Conservation (phyloP, 2,797 vertebrate genomes). For the Lepidocolaptes lacrymiger region DNA sequence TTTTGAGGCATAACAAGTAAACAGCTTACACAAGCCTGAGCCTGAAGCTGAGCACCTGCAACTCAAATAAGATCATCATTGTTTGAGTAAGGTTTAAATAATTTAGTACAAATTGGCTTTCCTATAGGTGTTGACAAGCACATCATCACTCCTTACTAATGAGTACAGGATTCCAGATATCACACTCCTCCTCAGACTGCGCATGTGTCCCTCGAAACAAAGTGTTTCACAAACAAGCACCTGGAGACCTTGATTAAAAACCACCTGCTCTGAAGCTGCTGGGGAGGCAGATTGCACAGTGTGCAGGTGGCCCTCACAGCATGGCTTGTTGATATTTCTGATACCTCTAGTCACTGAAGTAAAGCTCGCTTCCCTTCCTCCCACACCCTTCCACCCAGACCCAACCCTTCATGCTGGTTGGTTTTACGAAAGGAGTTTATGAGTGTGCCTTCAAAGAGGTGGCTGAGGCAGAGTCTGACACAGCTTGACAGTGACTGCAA, state of each 20-base stretch:
- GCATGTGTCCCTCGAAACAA: not conserved
- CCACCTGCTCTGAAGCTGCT: conserved; percentile 21
- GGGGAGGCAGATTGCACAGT: not conserved
- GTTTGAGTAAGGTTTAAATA: conserved; percentile 59
- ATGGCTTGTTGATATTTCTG: not conserved
- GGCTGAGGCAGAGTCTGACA: not conserved
- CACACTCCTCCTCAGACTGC: not conserved
- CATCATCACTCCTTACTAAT: conserved; percentile 59
- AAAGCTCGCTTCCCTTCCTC: not conserved
- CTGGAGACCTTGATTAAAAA: conserved; percentile 52
- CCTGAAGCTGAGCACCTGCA: conserved; percentile 63
- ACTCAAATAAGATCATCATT: conserved; percentile 57
- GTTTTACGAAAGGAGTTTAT: not conserved
- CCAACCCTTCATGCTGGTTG: not conserved
- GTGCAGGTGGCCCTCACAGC: not conserved
- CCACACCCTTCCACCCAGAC: not conserved
- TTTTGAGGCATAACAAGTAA: conserved; percentile 53
- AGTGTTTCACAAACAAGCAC: conserved; percentile 55
- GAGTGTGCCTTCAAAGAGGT: not conserved
- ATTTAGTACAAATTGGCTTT: conserved; percentile 69
- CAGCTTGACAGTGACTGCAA: not conserved
- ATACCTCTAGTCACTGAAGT: not conserved
- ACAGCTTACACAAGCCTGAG: conserved; percentile 46
- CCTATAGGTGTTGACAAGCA: conserved; percentile 61
- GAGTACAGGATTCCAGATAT: conserved; percentile 33